Evolutionary conservation across 2,888 invertebrate genomes (phyloP), one percentile per base, ranked within the genome.

Genomic region (Nomada fabriciana): DNA sequence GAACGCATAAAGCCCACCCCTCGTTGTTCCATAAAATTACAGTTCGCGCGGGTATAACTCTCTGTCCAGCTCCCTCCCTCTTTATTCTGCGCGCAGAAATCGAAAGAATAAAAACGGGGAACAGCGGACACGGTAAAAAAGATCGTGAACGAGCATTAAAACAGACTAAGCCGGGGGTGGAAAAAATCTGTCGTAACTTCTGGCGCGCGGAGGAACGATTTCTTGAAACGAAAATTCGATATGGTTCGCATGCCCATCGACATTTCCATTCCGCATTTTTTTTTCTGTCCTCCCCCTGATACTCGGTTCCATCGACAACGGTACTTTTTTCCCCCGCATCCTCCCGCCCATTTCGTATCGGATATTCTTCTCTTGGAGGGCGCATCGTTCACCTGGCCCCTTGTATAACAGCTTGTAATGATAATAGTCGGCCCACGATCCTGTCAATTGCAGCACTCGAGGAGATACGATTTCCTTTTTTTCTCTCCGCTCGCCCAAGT

Each of bases 391-490:
- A 11, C 0, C 68, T 13, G 7, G 29, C 3, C 43, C 36, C 9
- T 52, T 42, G 25, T 43, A 65, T 53, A 61, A 71, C 80, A 42
- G 25, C 47, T 52, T 25, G 36, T 29, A 57, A 71, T 71, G 36
- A 63, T 65, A 72, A 77, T 43, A 68, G 29, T 7, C 23, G 57
- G 23, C 2, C 15, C 43, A 23, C 67, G 71, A 77, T 63, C 77
- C 77, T 63, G 80, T 72, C 80, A 57, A 80, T 80, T 50, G 77
- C 80, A 80, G 80, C 61, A 20, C 71, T 72, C 77, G 61, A 43
- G 23, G 43, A 64, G 29, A 15, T 3, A 53, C 72, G 47, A n/a
- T 59, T 57, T 43, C 55, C 64, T 10, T 50, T 10, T 50, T 68
- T 42, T 29, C 1, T 36, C 47, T 71, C 47, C 23, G 20, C 10